phyloP scores from a whole-genome alignment of 2,888 invertebrate species.

The Aphodius granarius region DNA sequence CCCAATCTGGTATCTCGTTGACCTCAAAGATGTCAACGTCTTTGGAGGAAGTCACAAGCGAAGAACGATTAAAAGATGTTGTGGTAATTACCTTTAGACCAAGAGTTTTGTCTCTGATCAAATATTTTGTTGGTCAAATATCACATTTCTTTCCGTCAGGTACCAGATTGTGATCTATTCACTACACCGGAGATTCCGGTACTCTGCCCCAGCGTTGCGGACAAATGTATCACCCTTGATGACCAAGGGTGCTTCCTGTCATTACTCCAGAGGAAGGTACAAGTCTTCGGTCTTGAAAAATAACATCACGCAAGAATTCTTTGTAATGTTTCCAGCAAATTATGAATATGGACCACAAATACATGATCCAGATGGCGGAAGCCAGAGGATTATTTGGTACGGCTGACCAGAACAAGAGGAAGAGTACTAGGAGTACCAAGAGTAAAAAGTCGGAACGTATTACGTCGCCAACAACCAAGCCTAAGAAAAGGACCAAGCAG shows the following conservation, averaged over 20 bases:
- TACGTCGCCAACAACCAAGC: slow-evolving; percentile 35
- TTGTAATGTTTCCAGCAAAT: slow-evolving; percentile 62
- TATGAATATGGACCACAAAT: slow-evolving; percentile 77
- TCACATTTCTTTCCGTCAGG: slow-evolving; percentile 49
- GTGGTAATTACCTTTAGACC: slow-evolving; percentile 35
- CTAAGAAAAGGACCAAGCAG: slow-evolving; percentile 41
- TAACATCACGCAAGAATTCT: neutral
- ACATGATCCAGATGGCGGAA: slow-evolving; percentile 83
- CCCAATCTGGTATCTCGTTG: slow-evolving; percentile 16
- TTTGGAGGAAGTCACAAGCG: slow-evolving; percentile 28
- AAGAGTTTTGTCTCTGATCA: too few relatives aligned
- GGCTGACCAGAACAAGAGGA: slow-evolving; percentile 46
- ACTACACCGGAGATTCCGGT: slow-evolving; percentile 64
- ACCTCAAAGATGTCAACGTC: neutral
- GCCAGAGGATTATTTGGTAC: slow-evolving; percentile 72
- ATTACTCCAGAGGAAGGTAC: slow-evolving; percentile 67
- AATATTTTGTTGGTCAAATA: too few relatives aligned
- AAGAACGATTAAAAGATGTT: slow-evolving; percentile 31
- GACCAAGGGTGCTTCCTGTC: slow-evolving; percentile 69
- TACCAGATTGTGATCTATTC: slow-evolving; percentile 72
- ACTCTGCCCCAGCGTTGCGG: slow-evolving; percentile 57
- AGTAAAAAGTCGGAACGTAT: slow-evolving; percentile 48
- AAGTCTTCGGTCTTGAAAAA: neutral
- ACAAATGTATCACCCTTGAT: slow-evolving; percentile 52
- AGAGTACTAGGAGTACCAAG: slow-evolving; percentile 49